Evolutionary conservation across 2,113 vertebrate species (phyloP).

Genomic region (Ailurus styani): DNA sequence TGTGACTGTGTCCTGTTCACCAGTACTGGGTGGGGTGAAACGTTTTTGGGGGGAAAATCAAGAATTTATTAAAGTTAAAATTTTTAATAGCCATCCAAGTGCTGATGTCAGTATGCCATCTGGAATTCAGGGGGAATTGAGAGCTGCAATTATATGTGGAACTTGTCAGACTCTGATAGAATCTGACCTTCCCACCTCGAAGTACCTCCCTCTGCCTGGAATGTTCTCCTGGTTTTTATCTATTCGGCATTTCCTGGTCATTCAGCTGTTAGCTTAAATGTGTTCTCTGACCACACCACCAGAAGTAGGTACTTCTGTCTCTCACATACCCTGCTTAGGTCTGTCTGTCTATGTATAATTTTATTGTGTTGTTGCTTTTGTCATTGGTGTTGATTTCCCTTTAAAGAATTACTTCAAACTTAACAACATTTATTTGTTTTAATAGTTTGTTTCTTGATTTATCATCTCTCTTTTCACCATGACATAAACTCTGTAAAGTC

Average conservation of each 20-base stretch:
- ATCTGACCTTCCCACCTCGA: background rate
- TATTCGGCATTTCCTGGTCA: background rate
- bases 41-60: background rate
- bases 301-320: background rate
- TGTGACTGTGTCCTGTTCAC: background rate
- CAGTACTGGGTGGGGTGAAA: background rate
- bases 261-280: background rate
- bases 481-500: background rate
- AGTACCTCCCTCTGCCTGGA: background rate
- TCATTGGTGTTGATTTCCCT: background rate
- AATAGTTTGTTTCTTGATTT: background rate
- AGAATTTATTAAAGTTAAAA: background rate
- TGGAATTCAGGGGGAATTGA: background rate
- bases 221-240: background rate
- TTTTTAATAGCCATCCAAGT: background rate
- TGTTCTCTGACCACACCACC: background rate
- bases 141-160: background rate
- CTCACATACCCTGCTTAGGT: background rate
- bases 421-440: background rate
- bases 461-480: background rate
- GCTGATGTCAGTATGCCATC: background rate
- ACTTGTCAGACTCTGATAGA: background rate
- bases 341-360: background rate
- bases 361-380: background rate
- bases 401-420: background rate